Evolutionary conservation across 2,888 invertebrate species (phyloP).

Genomic region (Dryocosmus kuriphilus): DNA sequence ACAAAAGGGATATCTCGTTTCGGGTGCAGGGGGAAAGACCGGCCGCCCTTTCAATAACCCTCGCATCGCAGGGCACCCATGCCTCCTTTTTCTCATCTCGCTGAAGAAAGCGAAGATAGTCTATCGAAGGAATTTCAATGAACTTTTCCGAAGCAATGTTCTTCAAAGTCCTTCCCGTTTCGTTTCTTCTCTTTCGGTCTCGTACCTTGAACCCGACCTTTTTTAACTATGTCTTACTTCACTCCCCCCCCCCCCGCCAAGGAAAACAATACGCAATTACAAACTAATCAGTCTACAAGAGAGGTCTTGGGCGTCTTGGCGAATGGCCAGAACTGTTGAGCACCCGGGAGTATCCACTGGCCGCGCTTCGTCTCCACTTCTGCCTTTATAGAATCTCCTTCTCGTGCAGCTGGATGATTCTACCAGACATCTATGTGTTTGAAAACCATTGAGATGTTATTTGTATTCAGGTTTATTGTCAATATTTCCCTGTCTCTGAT

Average conservation of each 20-base stretch:
- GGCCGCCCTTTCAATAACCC: slow-evolving; percentile 35
- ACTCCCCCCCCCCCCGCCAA: slow-evolving; percentile 48
- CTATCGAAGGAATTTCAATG: slow-evolving; percentile 34
- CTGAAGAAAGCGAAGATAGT: slow-evolving; percentile 40
- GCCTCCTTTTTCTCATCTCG: slow-evolving; percentile 13
- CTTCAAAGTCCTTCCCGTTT: slow-evolving; percentile 8
- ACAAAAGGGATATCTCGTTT: slow-evolving; percentile 44
- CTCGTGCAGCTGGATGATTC: slow-evolving; percentile 36
- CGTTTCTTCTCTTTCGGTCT: slow-evolving; percentile 3
- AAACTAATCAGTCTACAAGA: slow-evolving; percentile 66
- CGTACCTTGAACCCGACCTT: neutral
- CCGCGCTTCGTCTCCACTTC: slow-evolving; percentile 23
- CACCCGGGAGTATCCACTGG: slow-evolving; percentile 42
- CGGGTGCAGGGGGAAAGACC: slow-evolving; percentile 7
- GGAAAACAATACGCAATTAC: slow-evolving; percentile 70
- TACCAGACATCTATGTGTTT: slow-evolving; percentile 45
- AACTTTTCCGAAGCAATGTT: slow-evolving; percentile 27
- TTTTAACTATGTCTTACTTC: slow-evolving; percentile 34
- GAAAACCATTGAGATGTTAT: slow-evolving; percentile 55
- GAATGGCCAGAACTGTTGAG: slow-evolving; percentile 66
- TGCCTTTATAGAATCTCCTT: slow-evolving; percentile 16
- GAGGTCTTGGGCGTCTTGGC: slow-evolving; percentile 63
- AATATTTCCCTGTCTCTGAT: neutral
- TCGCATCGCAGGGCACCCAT: slow-evolving; percentile 26
- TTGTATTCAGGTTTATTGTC: slow-evolving; percentile 53